Conservation (phyloP, 2,888 invertebrate species). For the Rhingia campestris region DNA sequence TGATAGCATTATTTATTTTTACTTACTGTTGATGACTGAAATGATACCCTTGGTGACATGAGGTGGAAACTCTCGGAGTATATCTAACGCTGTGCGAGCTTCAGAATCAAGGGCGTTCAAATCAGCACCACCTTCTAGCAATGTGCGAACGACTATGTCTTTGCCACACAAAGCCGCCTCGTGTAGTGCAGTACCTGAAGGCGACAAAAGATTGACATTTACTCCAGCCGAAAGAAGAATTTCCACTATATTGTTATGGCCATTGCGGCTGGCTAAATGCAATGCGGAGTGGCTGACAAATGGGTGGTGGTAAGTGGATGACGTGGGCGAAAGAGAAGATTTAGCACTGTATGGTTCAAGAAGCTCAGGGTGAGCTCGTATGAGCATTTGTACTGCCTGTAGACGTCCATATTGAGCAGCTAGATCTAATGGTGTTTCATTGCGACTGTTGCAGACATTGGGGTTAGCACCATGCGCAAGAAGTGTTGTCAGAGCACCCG, state of each 20-base stretch:
- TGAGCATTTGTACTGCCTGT: constrained; percentile 93
- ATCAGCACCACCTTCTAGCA: constrained; percentile 92
- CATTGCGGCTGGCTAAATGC: constrained; percentile 96
- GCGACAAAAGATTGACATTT: constrained; percentile 93
- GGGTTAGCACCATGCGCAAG: constrained; percentile 94
- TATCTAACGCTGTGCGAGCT: constrained; percentile 92
- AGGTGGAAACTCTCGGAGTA: constrained; percentile 93
- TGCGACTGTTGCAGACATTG: constrained; percentile 91
- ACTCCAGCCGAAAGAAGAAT: constrained; percentile 92
- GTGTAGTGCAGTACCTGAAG: constrained; percentile 94
- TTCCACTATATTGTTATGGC: constrained; percentile 93
- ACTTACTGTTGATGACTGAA: constrained; percentile 91
- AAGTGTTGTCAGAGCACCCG: constrained; percentile 91
- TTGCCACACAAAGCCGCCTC: constrained; percentile 97
- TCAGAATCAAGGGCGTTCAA: constrained; percentile 90
- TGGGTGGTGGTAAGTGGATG: not conserved
- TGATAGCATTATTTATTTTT: not conserved
- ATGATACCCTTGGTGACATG: constrained; percentile 94
- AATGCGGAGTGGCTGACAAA: constrained; percentile 89
- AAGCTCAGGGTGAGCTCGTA: constrained; percentile 92
- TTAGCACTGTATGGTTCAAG: constrained; percentile 87
- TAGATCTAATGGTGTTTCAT: constrained; percentile 96
- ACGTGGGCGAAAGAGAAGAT: not conserved
- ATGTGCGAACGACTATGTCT: constrained; percentile 91
- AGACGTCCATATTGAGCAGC: constrained; percentile 94